These are phyloP conservation scores for Cyclina sinensis DNA, from an alignment of 1,140 invertebrate genomes.

Conservation along the genomic window DNA sequence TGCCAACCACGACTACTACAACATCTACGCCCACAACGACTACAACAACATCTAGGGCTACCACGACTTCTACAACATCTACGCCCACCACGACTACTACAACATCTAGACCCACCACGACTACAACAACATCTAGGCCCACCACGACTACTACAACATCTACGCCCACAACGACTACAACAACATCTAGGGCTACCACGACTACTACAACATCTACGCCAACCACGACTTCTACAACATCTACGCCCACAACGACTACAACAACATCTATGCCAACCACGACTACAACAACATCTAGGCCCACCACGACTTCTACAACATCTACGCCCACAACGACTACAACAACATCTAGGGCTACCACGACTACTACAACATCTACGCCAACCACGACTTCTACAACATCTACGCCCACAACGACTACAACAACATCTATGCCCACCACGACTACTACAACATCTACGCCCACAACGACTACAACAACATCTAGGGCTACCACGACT, in stretches of 20 bases:
- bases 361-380: background rate
- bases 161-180: background rate
- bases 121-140: background rate
- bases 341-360: background rate
- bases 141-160: background rate
- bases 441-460: slow-evolving; percentile 13
- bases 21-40: background rate
- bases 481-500: background rate
- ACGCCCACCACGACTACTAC: background rate
- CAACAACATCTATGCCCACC: background rate
- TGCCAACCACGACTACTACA: background rate
- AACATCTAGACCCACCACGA: background rate
- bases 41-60: background rate
- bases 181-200: background rate
- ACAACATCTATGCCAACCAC: background rate
- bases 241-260: background rate
- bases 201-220: background rate
- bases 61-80: background rate
- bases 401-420: background rate
- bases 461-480: background rate
- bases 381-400: background rate
- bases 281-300: background rate
- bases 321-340: background rate
- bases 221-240: background rate
- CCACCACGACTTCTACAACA: background rate